A percentile compares a stretch with the other conserved stretches of the same genome.
Conservation (phyloP, 2,888 invertebrate genomes). For the Macropis europaea region DNA sequence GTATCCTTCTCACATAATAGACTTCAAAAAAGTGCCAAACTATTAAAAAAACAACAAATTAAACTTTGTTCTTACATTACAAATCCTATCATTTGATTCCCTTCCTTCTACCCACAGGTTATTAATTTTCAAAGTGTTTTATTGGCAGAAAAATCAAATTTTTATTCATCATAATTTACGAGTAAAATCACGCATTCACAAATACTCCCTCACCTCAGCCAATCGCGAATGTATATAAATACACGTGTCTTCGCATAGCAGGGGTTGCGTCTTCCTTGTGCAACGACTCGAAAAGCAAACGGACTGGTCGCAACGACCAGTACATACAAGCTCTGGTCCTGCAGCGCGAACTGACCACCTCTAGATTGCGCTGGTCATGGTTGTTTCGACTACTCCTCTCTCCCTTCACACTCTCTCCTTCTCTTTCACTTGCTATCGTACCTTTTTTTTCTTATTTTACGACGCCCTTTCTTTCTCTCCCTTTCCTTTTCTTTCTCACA, state of each 20-base stretch:
- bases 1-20: no score
- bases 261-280: slow-evolving; percentile 2
- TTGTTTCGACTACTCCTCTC: slow-evolving; percentile 52
- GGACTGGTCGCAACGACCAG: slow-evolving; percentile 38
- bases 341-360: slow-evolving; percentile 74
- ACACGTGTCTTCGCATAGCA: not conserved
- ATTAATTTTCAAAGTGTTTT: no score
- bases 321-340: slow-evolving; percentile 38
- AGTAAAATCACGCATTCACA: not conserved
- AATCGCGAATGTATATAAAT: not conserved
- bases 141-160: no score
- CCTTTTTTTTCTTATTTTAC: slow-evolving; percentile 49
- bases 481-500: slow-evolving; percentile 1
- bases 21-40: no score
- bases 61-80: no score
- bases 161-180: no score
- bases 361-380: slow-evolving; percentile 78
- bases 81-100: no score
- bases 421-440: slow-evolving; percentile 28
- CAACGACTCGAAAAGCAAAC: slow-evolving; percentile 46
- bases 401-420: slow-evolving; percentile 43
- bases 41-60: no score
- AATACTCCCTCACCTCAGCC: not conserved
- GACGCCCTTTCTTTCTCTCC: slow-evolving; percentile 14
- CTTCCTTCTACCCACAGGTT: no score